Conservation (phyloP, 2,113 vertebrate genomes). For the Cinclus mexicanus region DNA sequence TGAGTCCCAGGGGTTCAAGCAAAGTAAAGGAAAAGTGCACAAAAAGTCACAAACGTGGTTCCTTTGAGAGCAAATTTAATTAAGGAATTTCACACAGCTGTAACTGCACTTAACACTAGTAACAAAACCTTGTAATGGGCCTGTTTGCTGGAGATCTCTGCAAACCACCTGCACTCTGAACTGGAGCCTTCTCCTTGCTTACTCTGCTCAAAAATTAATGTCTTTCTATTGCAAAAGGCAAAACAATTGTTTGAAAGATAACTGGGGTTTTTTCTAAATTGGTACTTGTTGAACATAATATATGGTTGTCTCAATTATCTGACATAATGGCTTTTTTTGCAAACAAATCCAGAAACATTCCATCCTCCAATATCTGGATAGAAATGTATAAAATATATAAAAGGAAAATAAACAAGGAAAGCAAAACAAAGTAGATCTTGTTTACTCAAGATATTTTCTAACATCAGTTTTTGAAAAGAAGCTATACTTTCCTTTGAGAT, state of each 20-base stretch:
- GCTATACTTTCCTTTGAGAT: neutral
- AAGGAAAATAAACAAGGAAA: constrained; percentile 63
- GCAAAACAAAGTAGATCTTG: constrained; percentile 9
- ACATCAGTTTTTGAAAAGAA: constrained; percentile 43
- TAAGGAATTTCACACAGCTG: neutral
- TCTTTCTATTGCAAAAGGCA: neutral
- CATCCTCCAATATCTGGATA: neutral
- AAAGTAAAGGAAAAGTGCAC: neutral
- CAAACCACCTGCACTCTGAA: neutral
- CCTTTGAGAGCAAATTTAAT: neutral
- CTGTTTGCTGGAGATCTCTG: neutral
- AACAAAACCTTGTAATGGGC: neutral
- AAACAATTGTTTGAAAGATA: constrained; percentile 26
- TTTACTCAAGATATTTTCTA: neutral
- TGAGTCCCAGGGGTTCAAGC: neutral
- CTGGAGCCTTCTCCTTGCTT: neutral
- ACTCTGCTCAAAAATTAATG: neutral
- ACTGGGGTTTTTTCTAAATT: neutral
- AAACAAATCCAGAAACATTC: neutral
- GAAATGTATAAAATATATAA: constrained; percentile 43
- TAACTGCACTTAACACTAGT: neutral
- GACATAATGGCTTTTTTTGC: constrained; percentile 44
- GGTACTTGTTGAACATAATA: constrained; percentile 32
- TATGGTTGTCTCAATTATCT: constrained; percentile 31
- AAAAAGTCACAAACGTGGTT: neutral